Evolutionary conservation across 2,797 vertebrate species (phyloP), one percentile per base, ranked within the genome.

Genomic region (Tamandua tetradactyla): DNA sequence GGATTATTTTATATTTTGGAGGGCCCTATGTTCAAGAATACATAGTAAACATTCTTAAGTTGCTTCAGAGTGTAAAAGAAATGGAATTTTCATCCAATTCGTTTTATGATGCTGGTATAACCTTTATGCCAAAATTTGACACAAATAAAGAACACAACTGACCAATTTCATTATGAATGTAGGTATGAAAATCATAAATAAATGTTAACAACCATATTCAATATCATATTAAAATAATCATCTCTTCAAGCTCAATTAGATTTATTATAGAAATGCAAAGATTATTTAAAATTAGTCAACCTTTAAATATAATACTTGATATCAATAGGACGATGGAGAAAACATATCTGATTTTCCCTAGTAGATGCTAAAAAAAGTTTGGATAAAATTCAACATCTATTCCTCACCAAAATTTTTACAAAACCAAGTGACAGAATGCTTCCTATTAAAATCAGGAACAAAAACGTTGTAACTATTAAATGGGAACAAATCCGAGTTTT

Each of bases 311-410:
- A 68, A 86, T 74, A 44, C 80, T 87, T 87, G 55, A 64, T 61
- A 86, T 76, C 25, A 89, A 68, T 64, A 84, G 30, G 23, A 59
- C 69, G 90, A 52, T n/a, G 59, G 37, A 90, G 40, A 83, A 92
- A 86, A 86, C 30, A 66, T 81, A 40, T 80, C 82, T 78, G 23
- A 87, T 79, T 94, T 94, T 83, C 61, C 18, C 30, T 40, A 62
- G 78, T n/a, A 76, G 55, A 18, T 40, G 14, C 69, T 78, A 78
- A 87, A 81, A 79, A 89, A 20, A 66, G n/a, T 89, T 57, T 87
- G 61, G 14, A 87, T 94, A 92, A 82, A 92, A 90, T 94, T 92
- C 23, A 37, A 18, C 23, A 94, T 72, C 87, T 81, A 10, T 87
- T 89, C 30, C 44, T 90, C 40, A 82, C 8, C 64, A 42, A 92